Evolutionary conservation across 2,888 invertebrate genomes (phyloP).

Genomic region (Cheilosia scutellata): DNA sequence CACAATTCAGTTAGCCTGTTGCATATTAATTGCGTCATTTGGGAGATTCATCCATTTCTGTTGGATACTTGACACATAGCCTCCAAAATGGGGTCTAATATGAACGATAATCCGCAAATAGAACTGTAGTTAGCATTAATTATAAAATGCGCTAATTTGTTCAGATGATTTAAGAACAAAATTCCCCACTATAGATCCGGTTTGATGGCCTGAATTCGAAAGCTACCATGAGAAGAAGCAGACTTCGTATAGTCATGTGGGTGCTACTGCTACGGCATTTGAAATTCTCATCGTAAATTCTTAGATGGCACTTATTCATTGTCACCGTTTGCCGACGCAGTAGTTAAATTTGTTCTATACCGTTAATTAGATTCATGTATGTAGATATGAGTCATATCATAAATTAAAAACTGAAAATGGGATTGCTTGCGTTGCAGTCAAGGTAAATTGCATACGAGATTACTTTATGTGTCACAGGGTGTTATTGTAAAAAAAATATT

Average conservation of each 20-base stretch:
- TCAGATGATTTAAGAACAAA: not conserved
- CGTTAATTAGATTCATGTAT: slow-evolving; percentile 19
- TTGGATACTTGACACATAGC: not conserved
- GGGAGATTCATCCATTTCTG: not conserved
- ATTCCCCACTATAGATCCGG: slow-evolving; percentile 44
- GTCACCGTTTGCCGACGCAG: not conserved
- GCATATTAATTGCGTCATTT: slow-evolving; percentile 1
- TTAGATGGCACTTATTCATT: not conserved
- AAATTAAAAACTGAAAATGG: not conserved
- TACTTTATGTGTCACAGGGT: not conserved
- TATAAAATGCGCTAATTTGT: slow-evolving; percentile 9
- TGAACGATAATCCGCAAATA: not conserved
- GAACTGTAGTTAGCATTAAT: slow-evolving; percentile 17
- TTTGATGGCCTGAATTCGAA: slow-evolving; percentile 38
- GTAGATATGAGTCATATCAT: not conserved
- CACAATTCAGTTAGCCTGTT: not conserved
- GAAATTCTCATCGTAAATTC: slow-evolving; percentile 31
- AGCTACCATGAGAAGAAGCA: slow-evolving; percentile 8
- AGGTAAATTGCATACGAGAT: not conserved
- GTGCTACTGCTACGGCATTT: slow-evolving; percentile 3
- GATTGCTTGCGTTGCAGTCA: not conserved
- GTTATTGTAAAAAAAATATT: no score
- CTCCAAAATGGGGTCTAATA: not conserved
- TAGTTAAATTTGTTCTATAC: slow-evolving; percentile 6
- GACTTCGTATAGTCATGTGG: slow-evolving; percentile 11